A percentile compares a stretch with the other conserved stretches of the same genome.
These are phyloP conservation scores for Peromyscus californicus DNA, from an alignment of 2,113 vertebrate species.

Conservation along the genomic window DNA sequence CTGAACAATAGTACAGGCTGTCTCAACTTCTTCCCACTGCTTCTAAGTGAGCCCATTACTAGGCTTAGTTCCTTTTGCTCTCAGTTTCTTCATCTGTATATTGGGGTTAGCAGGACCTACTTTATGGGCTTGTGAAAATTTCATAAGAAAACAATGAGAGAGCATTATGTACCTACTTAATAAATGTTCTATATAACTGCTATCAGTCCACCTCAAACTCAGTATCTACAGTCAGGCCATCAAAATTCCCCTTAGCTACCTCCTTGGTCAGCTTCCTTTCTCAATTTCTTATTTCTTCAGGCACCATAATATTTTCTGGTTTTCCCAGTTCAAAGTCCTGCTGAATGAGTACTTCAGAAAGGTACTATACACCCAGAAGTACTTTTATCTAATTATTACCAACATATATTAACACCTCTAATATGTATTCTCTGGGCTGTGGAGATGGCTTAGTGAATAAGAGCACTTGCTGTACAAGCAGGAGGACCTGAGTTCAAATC, in stretches of 20 bases:
- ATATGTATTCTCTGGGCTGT: not conserved
- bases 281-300: conserved; percentile 39
- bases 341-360: not conserved
- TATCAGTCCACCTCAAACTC: not conserved
- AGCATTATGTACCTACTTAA: not conserved
- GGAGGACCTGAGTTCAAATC: not conserved
- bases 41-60: not conserved
- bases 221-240: not conserved
- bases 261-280: not conserved
- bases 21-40: conserved; percentile 18
- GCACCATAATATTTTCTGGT: not conserved
- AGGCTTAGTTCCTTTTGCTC: not conserved
- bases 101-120: not conserved
- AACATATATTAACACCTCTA: not conserved
- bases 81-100: conserved; percentile 51
- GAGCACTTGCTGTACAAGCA: not conserved
- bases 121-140: not conserved
- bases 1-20: conserved; percentile 9
- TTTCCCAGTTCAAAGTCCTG: conserved; percentile 5
- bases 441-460: not conserved
- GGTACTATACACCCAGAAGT: not conserved
- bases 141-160: not conserved
- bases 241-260: not conserved
- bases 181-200: not conserved
- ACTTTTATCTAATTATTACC: not conserved